A percentile compares a stretch with the other conserved stretches of the same genome.
Evolutionary conservation across 2,113 vertebrate species (phyloP).

Genomic region (Hymenochirus boettgeri): DNA sequence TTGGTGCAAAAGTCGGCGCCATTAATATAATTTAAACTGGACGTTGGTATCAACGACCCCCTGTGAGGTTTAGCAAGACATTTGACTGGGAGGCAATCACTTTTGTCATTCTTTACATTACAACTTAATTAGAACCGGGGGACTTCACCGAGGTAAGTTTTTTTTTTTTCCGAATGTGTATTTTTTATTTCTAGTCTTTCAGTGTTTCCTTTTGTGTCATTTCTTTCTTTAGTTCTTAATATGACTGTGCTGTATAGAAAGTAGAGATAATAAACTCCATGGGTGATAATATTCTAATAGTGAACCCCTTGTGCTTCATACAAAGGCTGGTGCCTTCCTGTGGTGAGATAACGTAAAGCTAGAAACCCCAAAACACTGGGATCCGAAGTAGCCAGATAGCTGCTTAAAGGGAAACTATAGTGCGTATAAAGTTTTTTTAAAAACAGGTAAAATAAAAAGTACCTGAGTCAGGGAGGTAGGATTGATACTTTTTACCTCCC

Average conservation of each 20-base stretch:
- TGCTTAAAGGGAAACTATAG: no score
- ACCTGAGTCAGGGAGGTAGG: no score
- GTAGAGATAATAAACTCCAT: neutral
- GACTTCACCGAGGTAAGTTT: constrained; percentile 14
- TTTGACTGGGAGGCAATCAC: neutral
- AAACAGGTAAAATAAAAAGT: no score
- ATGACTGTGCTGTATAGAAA: neutral
- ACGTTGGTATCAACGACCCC: neutral
- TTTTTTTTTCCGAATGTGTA: neutral
- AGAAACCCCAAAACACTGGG: no score
- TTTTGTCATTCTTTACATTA: neutral
- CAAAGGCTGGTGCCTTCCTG: constrained; percentile 12
- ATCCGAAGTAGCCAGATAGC: no score
- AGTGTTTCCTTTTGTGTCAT: neutral
- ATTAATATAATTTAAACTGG: neutral
- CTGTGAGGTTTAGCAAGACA: neutral
- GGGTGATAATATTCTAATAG: no score
- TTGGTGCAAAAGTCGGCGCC: neutral
- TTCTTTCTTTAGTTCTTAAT: neutral
- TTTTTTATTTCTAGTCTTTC: neutral
- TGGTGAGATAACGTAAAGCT: constrained; percentile 11
- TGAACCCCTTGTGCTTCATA: neutral
- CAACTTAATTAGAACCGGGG: neutral
- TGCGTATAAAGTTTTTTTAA: no score
- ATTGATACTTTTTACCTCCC: no score